Base-by-base conservation (phyloP, 2,113 vertebrate genomes). In the Tenrec ecaudatus region DNA sequence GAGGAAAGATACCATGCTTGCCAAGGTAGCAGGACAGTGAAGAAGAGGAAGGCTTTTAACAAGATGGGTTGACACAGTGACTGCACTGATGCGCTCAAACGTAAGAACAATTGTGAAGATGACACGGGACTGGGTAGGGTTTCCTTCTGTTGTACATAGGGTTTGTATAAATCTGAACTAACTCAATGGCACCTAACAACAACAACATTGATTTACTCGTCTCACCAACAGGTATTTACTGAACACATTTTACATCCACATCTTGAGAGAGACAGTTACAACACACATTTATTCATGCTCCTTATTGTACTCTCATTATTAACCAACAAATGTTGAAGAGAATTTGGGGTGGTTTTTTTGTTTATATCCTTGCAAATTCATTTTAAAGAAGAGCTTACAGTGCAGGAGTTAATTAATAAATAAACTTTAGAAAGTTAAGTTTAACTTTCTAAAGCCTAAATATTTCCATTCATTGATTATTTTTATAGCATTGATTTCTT, bases 251-350 rank as follows among this genome's bases (percentile, higher is more conserved):
- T 53, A 76, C 33, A 86, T 36, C 6, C 20, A 84, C 12, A 77
- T 82, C 5, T 60, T 86, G 17, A 57, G 43, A 79, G 31, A 36
- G 57, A 82, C 29, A 78, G 38, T 25, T 57, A 73, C 40, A 66
- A 3, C 76, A 66, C 23, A 31, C 43, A 64, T 79, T 73, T 73
- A 16, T 53, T 0, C 69, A n/a, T 43, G 16, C 7, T 81, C 25
- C 25, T 71, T 69, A 33, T 25, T 90, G 60, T 53, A 85, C 84
- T 58, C n/a, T 71, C 62, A 62, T 82, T 71, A 75, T 47, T 91
- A 89, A 29, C n/a, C 33, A 91, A 83, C 20, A 76, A 31, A 80
- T 14, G 4, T 0, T 20, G 22, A 88, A 89, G 17, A 29, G 86
- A 85, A 57, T 53, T 53, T 53, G 9, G 47, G 47, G 47, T 19